phyloP scores from a whole-genome alignment of 1,140 invertebrate species.

The Drosophila trapezifrons region DNA sequence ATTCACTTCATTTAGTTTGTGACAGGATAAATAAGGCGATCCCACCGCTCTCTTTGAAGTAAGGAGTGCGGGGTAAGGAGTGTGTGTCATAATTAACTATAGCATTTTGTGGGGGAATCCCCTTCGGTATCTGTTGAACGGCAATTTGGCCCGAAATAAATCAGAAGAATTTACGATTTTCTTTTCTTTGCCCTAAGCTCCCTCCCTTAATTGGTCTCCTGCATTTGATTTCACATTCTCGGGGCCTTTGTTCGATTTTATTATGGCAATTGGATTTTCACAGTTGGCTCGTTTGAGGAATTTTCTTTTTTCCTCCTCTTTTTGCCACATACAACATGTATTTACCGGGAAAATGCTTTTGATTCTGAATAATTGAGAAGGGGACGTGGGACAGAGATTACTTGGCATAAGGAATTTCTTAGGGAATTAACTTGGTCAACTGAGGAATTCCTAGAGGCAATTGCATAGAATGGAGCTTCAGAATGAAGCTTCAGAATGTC shows the following conservation, averaged over 20 bases:
- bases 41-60: slow-evolving; percentile 52
- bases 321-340: neutral
- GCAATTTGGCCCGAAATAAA: slow-evolving; percentile 42
- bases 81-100: slow-evolving; percentile 70
- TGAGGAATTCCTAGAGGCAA: neutral
- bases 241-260: slow-evolving; percentile 34
- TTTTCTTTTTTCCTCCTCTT: slow-evolving; percentile 3
- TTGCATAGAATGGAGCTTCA: too few species aligned
- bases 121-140: slow-evolving; percentile 22
- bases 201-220: slow-evolving; percentile 24
- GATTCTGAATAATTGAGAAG: slow-evolving; percentile 23
- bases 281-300: slow-evolving; percentile 25
- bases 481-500: neutral
- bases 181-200: neutral
- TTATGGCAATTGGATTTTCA: slow-evolving; percentile 36
- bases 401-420: neutral
- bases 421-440: neutral
- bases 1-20: slow-evolving; percentile 76
- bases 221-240: slow-evolving; percentile 49
- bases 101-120: slow-evolving; percentile 17
- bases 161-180: slow-evolving; percentile 49
- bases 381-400: too few species aligned
- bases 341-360: slow-evolving; percentile 18
- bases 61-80: neutral
- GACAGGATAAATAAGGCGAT: slow-evolving; percentile 46